phyloP scores from a whole-genome alignment of 2,113 vertebrate species.

The Centropus bengalensis region DNA sequence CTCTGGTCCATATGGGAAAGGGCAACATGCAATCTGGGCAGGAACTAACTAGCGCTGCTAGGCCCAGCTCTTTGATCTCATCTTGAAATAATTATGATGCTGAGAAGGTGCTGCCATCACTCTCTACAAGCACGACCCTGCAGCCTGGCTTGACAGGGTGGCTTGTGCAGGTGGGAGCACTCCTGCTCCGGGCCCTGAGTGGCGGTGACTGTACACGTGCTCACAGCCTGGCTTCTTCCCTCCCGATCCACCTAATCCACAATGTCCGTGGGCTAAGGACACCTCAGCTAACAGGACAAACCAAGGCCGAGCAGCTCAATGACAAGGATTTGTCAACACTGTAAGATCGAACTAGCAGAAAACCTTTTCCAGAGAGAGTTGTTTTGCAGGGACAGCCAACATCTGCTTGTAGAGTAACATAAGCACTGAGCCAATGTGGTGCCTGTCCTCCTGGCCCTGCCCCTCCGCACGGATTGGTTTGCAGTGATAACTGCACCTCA shows the following conservation, averaged over 20 bases:
- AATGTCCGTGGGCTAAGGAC: neutral
- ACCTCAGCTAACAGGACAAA: neutral
- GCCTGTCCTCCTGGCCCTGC: neutral
- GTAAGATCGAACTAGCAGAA: neutral
- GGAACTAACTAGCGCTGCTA: neutral
- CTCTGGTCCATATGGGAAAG: neutral
- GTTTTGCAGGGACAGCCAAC: neutral
- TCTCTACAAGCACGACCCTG: rapidly evolving
- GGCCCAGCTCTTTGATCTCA: neutral
- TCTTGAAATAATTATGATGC: neutral
- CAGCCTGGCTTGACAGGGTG: neutral
- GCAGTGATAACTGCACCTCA: rapidly evolving
- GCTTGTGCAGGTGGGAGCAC: neutral
- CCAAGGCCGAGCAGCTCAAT: too few relatives aligned
- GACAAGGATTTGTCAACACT: neutral
- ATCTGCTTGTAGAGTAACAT: rapidly evolving
- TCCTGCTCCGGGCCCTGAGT: too few relatives aligned
- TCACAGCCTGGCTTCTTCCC: neutral
- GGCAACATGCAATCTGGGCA: neutral
- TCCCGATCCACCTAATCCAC: neutral
- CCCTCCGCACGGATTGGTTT: neutral
- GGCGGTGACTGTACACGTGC: neutral
- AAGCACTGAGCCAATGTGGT: too few relatives aligned
- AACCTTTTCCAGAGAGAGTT: neutral
- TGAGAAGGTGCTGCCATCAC: neutral